phyloP scores from a whole-genome alignment of 64 coral and sea anemone species.

The Montipora capricornis region DNA sequence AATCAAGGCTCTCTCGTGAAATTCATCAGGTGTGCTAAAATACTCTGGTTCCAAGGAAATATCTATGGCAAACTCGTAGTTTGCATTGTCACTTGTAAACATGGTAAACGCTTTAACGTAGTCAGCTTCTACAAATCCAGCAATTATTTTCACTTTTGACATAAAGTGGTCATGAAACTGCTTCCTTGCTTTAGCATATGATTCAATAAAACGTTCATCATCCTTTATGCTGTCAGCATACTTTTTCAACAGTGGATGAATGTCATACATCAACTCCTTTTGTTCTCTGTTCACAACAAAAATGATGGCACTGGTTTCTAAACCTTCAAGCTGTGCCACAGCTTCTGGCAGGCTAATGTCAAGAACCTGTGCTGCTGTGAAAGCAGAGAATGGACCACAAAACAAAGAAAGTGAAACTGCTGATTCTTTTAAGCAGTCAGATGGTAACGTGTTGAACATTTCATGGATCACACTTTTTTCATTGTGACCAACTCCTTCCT shows the following conservation, averaged over 20 bases:
- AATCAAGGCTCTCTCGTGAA: constrained; percentile 30
- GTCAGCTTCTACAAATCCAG: constrained; percentile 12
- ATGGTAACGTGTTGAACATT: constrained; percentile 20
- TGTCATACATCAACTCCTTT: constrained; percentile 29
- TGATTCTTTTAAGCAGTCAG: constrained; percentile 7
- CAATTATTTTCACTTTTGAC: constrained; percentile 16
- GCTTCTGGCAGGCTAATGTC: background rate
- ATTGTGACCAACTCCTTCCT: background rate
- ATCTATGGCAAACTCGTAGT: constrained; percentile 48
- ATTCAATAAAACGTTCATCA: background rate
- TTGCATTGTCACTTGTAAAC: constrained; percentile 36
- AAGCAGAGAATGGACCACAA: constrained; percentile 6
- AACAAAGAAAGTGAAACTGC: constrained; percentile 30
- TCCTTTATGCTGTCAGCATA: constrained; percentile 31
- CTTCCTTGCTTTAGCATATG: constrained; percentile 24
- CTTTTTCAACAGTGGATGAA: constrained; percentile 20
- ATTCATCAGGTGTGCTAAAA: constrained; percentile 40
- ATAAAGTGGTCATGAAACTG: constrained; percentile 35
- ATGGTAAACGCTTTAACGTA: constrained; percentile 22
- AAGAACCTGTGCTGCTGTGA: constrained; percentile 7
- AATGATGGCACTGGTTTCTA: background rate
- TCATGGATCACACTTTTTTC: background rate
- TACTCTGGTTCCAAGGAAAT: constrained; percentile 50
- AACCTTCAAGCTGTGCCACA: constrained; percentile 7
- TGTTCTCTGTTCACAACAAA: background rate